Evolutionary conservation across 2,888 invertebrate genomes (phyloP).

Genomic region (Cheilosia urbana): DNA sequence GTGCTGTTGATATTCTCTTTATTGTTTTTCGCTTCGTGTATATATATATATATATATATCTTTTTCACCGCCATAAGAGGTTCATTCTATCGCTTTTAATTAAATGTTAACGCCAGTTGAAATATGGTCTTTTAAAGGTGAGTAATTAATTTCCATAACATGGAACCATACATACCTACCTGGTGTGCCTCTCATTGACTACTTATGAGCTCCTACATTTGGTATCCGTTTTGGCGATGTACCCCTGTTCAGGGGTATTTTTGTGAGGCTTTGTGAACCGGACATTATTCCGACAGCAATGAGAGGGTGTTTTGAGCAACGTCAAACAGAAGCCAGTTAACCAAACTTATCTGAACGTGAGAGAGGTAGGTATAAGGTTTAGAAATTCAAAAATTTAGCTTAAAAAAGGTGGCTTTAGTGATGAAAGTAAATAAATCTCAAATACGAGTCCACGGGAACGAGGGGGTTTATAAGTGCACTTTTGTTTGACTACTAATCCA

Average conservation of each 20-base stretch:
- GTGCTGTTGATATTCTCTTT: conserved; percentile 61
- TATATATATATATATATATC: not conserved
- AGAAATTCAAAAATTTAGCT: no score
- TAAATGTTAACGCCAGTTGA: conserved; percentile 75
- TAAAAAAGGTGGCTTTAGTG: no score
- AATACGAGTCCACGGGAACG: no score
- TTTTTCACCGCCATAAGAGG: conserved; percentile 15
- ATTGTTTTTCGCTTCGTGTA: conserved; percentile 32
- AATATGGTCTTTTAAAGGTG: conserved; percentile 73
- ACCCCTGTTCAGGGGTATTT: not conserved
- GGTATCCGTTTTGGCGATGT: not conserved
- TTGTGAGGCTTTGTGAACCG: not conserved
- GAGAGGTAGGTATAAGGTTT: no score
- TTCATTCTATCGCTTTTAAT: conserved; percentile 60
- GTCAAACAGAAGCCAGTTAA: no score
- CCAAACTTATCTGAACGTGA: no score
- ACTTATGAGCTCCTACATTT: conserved; percentile 49
- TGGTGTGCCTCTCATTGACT: conserved; percentile 47
- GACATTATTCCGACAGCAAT: no score
- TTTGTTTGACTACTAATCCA: no score
- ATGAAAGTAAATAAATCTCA: no score
- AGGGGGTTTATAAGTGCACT: no score
- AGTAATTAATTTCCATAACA: conserved; percentile 75
- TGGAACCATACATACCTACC: conserved; percentile 42
- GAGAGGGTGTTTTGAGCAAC: no score